Evolutionary conservation across 2,797 vertebrate species (phyloP), one percentile per base, ranked within the genome.

Genomic region (Hipposideros larvatus): DNA sequence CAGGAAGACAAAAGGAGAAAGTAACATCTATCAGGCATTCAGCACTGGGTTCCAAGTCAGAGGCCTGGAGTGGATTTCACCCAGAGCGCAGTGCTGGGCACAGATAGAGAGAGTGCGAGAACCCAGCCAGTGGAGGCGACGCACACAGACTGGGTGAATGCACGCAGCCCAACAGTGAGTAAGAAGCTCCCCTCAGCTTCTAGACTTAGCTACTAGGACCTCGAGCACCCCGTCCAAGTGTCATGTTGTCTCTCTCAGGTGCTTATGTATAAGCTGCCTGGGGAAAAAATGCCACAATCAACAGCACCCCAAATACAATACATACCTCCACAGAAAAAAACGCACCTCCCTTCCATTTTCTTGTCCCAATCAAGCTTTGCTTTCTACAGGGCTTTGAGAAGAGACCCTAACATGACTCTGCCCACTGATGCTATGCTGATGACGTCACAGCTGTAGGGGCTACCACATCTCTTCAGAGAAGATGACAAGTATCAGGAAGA

Each of bases 101-200:
- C 18, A 7, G 21, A 13, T 11, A 0, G 19, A 26, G 46, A 1
- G 11, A 31, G 18, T 3, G 34, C 28, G 26, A 11, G 26, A 11
- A 2, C 0, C 5, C 24, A 0, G 10, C 46, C 19, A 0, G 1
- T 4, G 8, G 22, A 37, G 55, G 24, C 77, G 13, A 15, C 15
- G 28, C 26, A 37, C 46, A 13, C 13, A 37, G 6, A 7, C 11
- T 16, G 2, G 31, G 8, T 0, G 6, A 31, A 34, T 1, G 6
- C 31, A 0, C 4, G 2, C 0, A 0, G 28, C 59, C 99, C 99
- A 97, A 68, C 91, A 96, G 71, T 57, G 4, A 61, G 71, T 7
- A 4, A 4, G 0, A 5, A 10, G 18, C 71, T 55, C 55, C 1
- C 1, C 7, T 14, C 21, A 8, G 24, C 59, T 24, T n/a, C 21